Evolutionary conservation across 2,797 vertebrate species (phyloP), one percentile per base, ranked within the genome.

Genomic region (Sebastes cheni): DNA sequence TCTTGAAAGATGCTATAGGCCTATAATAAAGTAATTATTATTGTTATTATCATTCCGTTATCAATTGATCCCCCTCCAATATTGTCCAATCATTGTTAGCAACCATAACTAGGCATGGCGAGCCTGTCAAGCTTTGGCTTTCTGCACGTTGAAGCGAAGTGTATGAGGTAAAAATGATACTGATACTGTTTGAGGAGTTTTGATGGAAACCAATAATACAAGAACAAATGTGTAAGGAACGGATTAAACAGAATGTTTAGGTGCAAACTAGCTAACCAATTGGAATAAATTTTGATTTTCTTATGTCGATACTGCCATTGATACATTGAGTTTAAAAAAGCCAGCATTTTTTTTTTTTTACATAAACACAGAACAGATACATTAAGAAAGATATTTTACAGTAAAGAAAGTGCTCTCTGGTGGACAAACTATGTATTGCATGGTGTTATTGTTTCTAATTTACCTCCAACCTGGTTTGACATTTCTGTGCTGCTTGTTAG

Each of bases 211-310:
- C 22, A 66, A 11, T 46, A 46, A 66, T 20, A 50, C 6, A 29
- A 50, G 25, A 50, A 0, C 0, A 50, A 50, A 50, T 0, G 18
- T 50, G 46, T 8, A 50, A 20, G 18, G 18, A 50, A 20, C 20
- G 46, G 46, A 50, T 50, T 18, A 1, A 50, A 50, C 0, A 50
- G 0, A 8, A 50, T 50, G 7, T 50, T 50, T 50, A 67, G 2
- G 46, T 30, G 27, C 25, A 67, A 52, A 42, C 36, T 42, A 27
- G 13, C 22, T 22, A n/a, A n/a, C n/a, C n/a, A n/a, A n/a, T n/a
- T n/a, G n/a, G n/a, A n/a, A n/a, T n/a, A n/a, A n/a, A n/a, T n/a
- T n/a, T n/a, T n/a, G n/a, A n/a, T n/a, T n/a, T n/a, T n/a, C n/a
- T n/a, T n/a, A 22, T 7, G 55, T 13, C 8, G 11, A 25, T 59